A percentile compares a stretch with the other conserved stretches of the same genome.
Evolutionary conservation across 2,797 vertebrate genomes (phyloP).

Genomic region (Forpus xanthops): DNA sequence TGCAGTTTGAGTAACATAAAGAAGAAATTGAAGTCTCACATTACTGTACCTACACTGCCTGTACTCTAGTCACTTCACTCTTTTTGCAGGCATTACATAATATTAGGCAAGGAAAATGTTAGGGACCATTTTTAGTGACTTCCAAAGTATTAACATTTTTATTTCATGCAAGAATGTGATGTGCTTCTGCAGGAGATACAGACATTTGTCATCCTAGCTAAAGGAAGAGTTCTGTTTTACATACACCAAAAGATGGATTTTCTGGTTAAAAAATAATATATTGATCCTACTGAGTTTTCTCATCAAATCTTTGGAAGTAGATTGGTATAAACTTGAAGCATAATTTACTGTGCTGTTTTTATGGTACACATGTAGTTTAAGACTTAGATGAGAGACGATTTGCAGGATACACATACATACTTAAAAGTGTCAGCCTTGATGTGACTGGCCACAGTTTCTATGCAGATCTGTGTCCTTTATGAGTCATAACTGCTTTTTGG

Average conservation of each 20-base stretch:
- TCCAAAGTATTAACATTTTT: neutral
- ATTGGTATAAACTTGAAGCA: neutral
- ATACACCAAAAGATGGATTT: neutral
- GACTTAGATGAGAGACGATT: neutral
- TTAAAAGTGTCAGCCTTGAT: slow-evolving; percentile 21
- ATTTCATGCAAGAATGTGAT: neutral
- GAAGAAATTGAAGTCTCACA: neutral
- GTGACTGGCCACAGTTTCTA: slow-evolving; percentile 23
- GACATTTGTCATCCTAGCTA: neutral
- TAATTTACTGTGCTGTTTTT: neutral
- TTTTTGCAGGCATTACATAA: neutral
- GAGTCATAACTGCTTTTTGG: neutral
- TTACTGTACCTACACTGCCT: neutral
- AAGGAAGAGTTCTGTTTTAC: neutral
- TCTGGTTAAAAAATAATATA: neutral
- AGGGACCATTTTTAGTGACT: neutral
- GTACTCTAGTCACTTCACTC: neutral
- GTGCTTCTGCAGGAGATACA: neutral
- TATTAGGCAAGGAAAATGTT: neutral
- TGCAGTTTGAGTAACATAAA: neutral
- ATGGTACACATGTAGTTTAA: neutral
- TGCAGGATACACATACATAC: neutral
- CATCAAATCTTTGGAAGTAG: neutral
- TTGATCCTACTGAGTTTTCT: neutral
- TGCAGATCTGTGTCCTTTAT: slow-evolving; percentile 28